Conservation (phyloP, 2,113 vertebrate species). For the Dromaius novaehollandiae region DNA sequence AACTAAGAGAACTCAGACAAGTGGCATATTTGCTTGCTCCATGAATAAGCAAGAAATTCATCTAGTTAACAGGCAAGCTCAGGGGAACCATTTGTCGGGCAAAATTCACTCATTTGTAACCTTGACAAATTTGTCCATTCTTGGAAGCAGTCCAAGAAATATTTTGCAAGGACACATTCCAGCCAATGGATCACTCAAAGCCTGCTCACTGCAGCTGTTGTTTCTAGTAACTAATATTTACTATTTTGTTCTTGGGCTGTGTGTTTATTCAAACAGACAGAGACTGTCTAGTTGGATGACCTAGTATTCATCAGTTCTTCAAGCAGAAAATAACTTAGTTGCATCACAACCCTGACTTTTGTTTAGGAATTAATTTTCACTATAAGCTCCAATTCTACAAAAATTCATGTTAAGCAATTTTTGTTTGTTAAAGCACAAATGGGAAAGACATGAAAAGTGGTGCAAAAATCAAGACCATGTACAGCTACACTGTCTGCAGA, state of each 20-base stretch:
- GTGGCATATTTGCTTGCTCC: conserved; percentile 5
- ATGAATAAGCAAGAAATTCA: conserved; percentile 51
- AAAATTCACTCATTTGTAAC: conserved; percentile 26
- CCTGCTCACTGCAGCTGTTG: neutral
- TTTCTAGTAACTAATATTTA: neutral
- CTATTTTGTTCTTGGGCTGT: neutral
- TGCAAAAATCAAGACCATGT: neutral
- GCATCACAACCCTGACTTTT: neutral
- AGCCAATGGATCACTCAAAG: neutral
- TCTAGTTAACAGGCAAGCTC: conserved; percentile 6
- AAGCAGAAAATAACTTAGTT: neutral
- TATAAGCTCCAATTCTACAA: neutral
- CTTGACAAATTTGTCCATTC: neutral
- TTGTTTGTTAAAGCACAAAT: neutral
- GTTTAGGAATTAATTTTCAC: neutral
- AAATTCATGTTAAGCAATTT: neutral
- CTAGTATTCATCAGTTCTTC: conserved; percentile 4
- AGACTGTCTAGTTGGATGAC: neutral
- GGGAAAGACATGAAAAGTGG: neutral
- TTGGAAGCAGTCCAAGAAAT: conserved; percentile 2
- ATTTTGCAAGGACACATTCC: neutral
- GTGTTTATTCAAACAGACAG: neutral
- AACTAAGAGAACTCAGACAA: neutral
- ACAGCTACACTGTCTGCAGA: neutral
- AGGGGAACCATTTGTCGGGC: neutral